Evolutionary conservation across 2,113 vertebrate genomes (phyloP), one percentile per base, ranked within the genome.

Genomic region (Brachyistius frenatus): DNA sequence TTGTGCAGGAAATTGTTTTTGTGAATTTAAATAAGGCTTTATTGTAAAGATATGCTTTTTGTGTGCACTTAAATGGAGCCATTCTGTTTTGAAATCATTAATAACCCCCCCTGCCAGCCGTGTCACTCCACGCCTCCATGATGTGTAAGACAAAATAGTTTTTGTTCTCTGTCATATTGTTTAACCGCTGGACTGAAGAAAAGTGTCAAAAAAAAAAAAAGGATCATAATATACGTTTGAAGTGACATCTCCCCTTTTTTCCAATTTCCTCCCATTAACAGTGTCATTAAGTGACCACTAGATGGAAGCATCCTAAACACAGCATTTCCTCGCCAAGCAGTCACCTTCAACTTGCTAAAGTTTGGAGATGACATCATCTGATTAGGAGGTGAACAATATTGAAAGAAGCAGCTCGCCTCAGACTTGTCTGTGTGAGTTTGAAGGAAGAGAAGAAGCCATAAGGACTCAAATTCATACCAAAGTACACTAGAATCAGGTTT

Each of bases 241-340:
- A 8, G 63, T 39, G 52, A 23, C 1, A 4, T 46, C 36, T 63
- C 44, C 31, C 35, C 7, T 23, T 55, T 11, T 1, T 3, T 6
- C 16, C 16, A 2, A 1, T 13, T 1, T 33, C 2, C 4, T 44
- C 7, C 32, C 47, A 72, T 76, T 36, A 64, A 62, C 81, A 88
- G 79, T 90, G 53, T 75, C 69, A 5, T 41, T n/a, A 47, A 66
- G 33, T 77, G 69, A 71, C 93, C 93, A 93, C 93, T 93, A 95
- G 94, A 93, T 93, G 95, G 93, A 80, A 91, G 93, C 90, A 93
- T 91, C 75, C 57, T 75, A 89, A 93, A 89, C 81, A 69, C 80
- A 76, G 68, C 70, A 31, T 60, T 2, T 33, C 62, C 32, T 71
- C 44, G 2, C 32, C 8, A 0, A 16, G 6, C 62, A 44, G 57